phyloP scores from a whole-genome alignment of 2,113 vertebrate species.

The Melierax canorus region DNA sequence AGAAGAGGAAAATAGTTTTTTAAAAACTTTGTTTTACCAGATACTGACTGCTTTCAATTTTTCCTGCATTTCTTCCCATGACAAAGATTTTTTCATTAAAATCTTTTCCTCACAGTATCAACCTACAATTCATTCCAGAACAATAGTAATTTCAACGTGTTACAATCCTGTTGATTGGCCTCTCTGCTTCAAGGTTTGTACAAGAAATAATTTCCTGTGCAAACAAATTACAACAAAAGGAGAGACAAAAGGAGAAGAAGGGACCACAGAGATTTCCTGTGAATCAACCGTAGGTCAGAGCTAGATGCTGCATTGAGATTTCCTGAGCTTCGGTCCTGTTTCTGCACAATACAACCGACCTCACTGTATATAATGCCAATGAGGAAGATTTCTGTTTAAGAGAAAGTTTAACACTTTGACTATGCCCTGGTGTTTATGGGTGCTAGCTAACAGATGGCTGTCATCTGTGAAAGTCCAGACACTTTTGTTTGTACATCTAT shows the following conservation, averaged over 20 bases:
- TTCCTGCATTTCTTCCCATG: background rate
- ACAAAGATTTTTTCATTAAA: background rate
- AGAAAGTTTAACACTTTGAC: background rate
- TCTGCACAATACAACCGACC: background rate
- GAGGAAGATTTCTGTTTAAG: background rate
- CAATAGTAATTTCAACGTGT: background rate
- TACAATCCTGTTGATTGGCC: background rate
- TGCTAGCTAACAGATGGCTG: background rate
- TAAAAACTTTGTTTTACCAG: background rate
- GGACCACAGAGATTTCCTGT: background rate
- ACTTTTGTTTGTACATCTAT: background rate
- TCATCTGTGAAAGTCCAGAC: background rate
- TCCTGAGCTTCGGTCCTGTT: background rate
- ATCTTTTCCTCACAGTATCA: background rate
- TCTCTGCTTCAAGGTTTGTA: background rate
- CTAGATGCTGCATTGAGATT: background rate
- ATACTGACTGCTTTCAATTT: background rate
- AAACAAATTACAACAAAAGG: background rate
- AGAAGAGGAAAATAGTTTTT: background rate
- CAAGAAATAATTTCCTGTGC: background rate
- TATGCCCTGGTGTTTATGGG: background rate
- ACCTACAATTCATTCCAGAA: background rate
- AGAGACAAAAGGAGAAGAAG: background rate
- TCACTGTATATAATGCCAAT: rapidly evolving
- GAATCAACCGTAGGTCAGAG: background rate